phyloP scores from a whole-genome alignment of 2,113 vertebrate species.

The Siniperca chuatsi region DNA sequence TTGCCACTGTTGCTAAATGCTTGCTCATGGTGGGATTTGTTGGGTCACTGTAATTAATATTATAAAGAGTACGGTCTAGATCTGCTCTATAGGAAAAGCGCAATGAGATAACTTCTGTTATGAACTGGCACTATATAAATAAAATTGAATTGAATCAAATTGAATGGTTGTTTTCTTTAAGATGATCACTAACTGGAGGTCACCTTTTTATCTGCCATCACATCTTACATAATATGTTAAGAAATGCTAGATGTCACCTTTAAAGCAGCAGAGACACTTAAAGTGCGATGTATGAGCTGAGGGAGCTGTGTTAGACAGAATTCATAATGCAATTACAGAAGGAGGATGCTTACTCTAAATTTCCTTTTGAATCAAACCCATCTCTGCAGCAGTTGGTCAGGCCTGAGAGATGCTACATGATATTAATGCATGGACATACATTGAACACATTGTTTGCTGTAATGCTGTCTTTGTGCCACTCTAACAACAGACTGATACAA shows the following conservation, averaged over 20 bases:
- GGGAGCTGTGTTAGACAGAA: conserved; percentile 33
- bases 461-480: background rate
- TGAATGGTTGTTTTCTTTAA: background rate
- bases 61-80: too few species aligned
- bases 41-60: too few species aligned
- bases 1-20: too few species aligned
- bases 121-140: too few species aligned
- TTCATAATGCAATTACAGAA: conserved; percentile 33
- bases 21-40: too few species aligned
- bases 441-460: background rate
- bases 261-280: conserved; percentile 1
- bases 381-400: conserved; percentile 12
- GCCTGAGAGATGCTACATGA: background rate
- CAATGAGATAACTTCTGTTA: too few species aligned
- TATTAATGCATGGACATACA: background rate
- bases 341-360: conserved; percentile 31
- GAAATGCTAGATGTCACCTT: background rate
- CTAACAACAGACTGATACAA: conserved; percentile 7
- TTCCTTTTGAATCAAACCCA: conserved; percentile 27
- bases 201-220: background rate
- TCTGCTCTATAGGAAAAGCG: too few species aligned
- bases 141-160: too few species aligned
- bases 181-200: background rate
- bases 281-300: conserved; percentile 22
- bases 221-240: background rate